Conservation (phyloP, 2,113 vertebrate species). For the Cynocephalus volans region DNA sequence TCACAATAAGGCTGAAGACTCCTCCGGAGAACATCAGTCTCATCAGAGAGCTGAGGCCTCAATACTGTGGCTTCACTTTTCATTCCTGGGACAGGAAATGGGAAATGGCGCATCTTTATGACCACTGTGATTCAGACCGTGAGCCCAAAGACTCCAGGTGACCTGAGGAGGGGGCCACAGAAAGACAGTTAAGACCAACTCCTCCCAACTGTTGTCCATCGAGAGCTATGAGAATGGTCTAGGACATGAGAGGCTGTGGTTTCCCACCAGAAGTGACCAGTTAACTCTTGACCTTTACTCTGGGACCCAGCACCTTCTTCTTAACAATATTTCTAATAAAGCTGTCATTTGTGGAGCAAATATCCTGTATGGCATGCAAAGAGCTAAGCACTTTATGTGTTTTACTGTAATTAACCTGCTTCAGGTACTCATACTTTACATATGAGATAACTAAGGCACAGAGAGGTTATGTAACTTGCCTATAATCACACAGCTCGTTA, state of each 20-base stretch:
- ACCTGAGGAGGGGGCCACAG: neutral
- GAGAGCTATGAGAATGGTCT: neutral
- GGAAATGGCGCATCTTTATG: neutral
- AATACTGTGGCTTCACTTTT: neutral
- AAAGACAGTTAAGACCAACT: no score
- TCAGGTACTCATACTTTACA: neutral
- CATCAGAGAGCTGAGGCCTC: neutral
- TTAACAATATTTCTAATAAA: neutral
- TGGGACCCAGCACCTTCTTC: neutral
- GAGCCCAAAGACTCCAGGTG: neutral
- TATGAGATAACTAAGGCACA: neutral
- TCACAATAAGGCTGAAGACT: neutral
- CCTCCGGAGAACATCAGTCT: neutral
- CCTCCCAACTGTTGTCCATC: accelerated
- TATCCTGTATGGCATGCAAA: neutral
- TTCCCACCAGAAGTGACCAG: neutral
- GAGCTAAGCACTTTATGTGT: neutral
- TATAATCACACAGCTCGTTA: neutral
- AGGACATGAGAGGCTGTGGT: no score
- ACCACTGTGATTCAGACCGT: neutral
- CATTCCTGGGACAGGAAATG: neutral
- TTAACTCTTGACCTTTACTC: neutral
- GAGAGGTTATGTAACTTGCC: neutral
- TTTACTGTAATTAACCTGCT: neutral
- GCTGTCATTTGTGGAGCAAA: neutral